phyloP scores from a whole-genome alignment of 1,140 invertebrate genomes.

The Hylaeus anthracinus region DNA sequence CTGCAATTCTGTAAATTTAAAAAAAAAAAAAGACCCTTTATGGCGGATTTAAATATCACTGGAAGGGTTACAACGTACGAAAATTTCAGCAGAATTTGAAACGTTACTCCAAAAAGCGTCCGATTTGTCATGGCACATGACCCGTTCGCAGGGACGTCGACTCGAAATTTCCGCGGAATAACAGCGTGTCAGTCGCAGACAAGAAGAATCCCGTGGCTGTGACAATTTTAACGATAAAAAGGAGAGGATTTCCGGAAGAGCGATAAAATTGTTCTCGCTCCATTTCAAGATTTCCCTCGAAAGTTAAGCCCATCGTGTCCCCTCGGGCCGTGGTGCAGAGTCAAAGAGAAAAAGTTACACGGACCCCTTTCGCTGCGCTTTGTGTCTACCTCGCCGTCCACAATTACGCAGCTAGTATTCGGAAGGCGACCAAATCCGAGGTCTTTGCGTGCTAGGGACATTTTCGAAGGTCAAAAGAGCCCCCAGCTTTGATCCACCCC shows the following conservation, averaged over 20 bases:
- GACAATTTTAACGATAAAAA: conserved; percentile 39
- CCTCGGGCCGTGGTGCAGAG: conserved; percentile 39
- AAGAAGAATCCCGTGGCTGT: not conserved
- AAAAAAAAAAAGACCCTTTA: no score
- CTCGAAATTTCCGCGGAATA: not conserved
- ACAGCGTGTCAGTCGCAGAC: conserved; percentile 14
- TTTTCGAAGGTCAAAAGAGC: not conserved
- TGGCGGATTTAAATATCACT: no score
- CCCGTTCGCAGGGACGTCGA: not conserved
- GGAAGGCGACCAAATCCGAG: not conserved
- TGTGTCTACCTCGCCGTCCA: not conserved
- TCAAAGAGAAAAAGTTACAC: conserved; percentile 34
- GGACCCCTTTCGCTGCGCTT: not conserved
- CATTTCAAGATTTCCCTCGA: conserved; percentile 48
- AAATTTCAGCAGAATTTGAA: no score
- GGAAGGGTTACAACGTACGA: no score
- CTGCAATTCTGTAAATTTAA: no score
- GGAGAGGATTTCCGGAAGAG: conserved; percentile 40
- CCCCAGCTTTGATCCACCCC: no score
- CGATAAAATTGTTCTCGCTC: conserved; percentile 49
- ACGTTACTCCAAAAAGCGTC: no score
- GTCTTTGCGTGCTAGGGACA: not conserved
- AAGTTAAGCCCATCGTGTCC: conserved; percentile 42
- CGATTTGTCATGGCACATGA: no score
- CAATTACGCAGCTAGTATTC: not conserved